Conservation (phyloP, 2,888 invertebrate genomes). For the Polymixis lichenea region DNA sequence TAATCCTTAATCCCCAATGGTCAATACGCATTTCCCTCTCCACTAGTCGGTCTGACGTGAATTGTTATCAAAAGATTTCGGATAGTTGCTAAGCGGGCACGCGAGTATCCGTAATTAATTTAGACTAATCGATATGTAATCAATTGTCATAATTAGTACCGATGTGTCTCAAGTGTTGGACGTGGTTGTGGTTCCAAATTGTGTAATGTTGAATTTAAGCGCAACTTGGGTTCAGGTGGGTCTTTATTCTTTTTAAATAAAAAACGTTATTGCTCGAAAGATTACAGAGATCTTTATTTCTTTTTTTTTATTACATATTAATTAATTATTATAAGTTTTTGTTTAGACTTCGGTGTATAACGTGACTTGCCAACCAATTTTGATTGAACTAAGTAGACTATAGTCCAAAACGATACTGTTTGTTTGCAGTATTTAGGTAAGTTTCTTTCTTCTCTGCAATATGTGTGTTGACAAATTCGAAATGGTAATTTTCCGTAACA, state of each 20-base stretch:
- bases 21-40: slow-evolving; percentile 20
- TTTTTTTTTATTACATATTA: too few relatives aligned
- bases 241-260: background rate
- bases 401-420: background rate
- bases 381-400: background rate
- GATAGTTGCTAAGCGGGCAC: slow-evolving; percentile 58
- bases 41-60: slow-evolving; percentile 47
- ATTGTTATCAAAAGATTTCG: slow-evolving; percentile 45
- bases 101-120: slow-evolving; percentile 27
- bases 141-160: slow-evolving; percentile 42
- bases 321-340: background rate
- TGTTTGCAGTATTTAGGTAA: too few relatives aligned
- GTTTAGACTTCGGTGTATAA: background rate
- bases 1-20: slow-evolving; percentile 22
- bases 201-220: slow-evolving; percentile 76
- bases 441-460: too few relatives aligned
- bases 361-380: background rate
- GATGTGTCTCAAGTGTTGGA: slow-evolving; percentile 53
- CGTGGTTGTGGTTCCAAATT: slow-evolving; percentile 53
- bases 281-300: too few relatives aligned
- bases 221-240: slow-evolving; percentile 79
- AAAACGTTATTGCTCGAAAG: too few relatives aligned
- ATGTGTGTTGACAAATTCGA: too few relatives aligned
- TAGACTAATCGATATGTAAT: slow-evolving; percentile 25
- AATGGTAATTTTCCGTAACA: slow-evolving; percentile 8